phyloP scores from a whole-genome alignment of 1,140 invertebrate genomes.

The Saccostrea echinata region DNA sequence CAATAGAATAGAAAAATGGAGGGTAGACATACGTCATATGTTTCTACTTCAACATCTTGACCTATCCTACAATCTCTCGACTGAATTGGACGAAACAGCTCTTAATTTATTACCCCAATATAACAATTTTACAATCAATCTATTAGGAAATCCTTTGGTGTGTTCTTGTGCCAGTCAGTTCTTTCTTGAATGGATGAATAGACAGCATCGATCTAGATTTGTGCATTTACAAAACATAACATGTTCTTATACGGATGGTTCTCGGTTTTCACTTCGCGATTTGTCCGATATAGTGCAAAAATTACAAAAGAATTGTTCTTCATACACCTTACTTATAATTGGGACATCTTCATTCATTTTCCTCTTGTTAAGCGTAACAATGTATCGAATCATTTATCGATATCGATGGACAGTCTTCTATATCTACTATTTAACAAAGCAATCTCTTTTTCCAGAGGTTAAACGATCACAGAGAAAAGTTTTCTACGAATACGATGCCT shows the following conservation, averaged over 20 bases:
- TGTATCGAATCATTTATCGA: conserved; percentile 32
- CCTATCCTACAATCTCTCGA: conserved; percentile 14
- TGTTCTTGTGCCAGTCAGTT: conserved; percentile 39
- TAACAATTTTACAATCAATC: conserved; percentile 5
- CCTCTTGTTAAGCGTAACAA: not conserved
- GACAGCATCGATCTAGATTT: not conserved
- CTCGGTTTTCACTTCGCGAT: not conserved
- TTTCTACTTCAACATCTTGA: not conserved
- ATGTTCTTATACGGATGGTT: not conserved
- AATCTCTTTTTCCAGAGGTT: not conserved
- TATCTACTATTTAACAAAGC: conserved; percentile 27
- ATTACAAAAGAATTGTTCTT: conserved; percentile 31
- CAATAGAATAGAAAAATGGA: conserved; percentile 37
- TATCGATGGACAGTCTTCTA: conserved; percentile 50
- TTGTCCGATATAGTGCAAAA: not conserved
- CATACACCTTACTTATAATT: conserved; percentile 36
- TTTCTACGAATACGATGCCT: conserved; percentile 45
- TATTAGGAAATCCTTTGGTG: conserved; percentile 31
- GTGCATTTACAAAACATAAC: not conserved
- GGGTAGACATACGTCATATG: conserved; percentile 42
- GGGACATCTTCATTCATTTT: not conserved
- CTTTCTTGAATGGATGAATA: conserved; percentile 42
- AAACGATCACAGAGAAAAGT: conserved; percentile 20
- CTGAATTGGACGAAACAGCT: not conserved
- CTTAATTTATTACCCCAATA: not conserved